phyloP scores from a whole-genome alignment of 2,797 vertebrate species.

The Decapterus maruadsi region DNA sequence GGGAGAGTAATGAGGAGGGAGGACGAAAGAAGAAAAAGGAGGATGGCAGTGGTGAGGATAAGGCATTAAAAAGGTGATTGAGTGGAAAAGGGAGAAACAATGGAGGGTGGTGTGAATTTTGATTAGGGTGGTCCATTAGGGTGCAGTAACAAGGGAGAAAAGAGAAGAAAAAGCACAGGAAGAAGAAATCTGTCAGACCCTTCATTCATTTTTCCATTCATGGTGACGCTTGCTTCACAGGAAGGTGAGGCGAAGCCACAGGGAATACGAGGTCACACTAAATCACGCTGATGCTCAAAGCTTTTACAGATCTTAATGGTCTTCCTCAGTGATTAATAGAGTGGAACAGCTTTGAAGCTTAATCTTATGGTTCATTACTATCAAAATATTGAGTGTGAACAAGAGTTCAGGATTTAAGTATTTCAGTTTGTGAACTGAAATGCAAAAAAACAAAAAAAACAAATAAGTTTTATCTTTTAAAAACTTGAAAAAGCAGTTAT shows the following conservation, averaged over 20 bases:
- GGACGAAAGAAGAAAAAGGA: conserved; percentile 21
- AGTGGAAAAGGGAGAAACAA: conserved; percentile 25
- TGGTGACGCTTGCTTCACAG: conserved; percentile 54
- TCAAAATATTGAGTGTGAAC: conserved; percentile 26
- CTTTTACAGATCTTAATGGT: conserved; percentile 45
- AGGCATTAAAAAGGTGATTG: conserved; percentile 22
- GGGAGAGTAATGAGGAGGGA: conserved; percentile 23
- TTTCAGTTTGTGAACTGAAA: conserved; percentile 22
- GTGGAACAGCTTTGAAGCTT: conserved; percentile 27
- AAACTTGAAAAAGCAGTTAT: conserved; percentile 21
- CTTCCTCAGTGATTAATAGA: conserved; percentile 50
- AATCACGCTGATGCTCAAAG: conserved; percentile 53
- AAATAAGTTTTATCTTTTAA: not conserved
- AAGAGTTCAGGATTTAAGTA: conserved; percentile 18
- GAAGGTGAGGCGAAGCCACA: conserved; percentile 62
- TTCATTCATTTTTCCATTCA: conserved; percentile 64
- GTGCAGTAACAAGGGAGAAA: conserved; percentile 67
- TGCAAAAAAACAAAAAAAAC: not conserved
- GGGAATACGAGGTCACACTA: conserved; percentile 63
- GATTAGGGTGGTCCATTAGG: conserved; percentile 70
- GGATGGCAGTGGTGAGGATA: conserved; percentile 30
- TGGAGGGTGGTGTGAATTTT: conserved; percentile 54
- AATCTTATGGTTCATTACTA: conserved; percentile 12
- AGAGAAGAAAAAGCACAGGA: conserved; percentile 80
- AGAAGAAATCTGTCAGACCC: conserved; percentile 81